Conservation (phyloP, 2,797 vertebrate genomes). For the Pelochelys cantorii region DNA sequence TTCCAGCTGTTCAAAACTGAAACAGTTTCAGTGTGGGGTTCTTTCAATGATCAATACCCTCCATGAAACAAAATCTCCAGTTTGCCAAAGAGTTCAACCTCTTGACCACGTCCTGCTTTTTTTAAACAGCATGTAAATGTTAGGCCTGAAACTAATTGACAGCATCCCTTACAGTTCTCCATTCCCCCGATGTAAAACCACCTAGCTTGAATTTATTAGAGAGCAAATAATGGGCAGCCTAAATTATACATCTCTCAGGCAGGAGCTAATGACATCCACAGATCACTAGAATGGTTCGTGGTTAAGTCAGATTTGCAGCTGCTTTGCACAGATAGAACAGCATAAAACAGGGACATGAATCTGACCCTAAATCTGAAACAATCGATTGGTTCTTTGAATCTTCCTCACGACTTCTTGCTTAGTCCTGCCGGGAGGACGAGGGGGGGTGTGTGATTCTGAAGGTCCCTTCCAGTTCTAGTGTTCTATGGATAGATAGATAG, state of each 20-base stretch:
- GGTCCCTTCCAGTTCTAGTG: no score
- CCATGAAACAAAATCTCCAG: neutral
- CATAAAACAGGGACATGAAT: conserved; percentile 1
- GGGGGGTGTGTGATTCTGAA: no score
- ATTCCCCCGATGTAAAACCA: neutral
- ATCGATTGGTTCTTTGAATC: conserved; percentile 24
- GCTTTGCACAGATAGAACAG: conserved; percentile 33
- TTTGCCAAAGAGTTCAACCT: neutral
- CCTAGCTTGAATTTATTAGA: neutral
- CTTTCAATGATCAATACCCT: neutral
- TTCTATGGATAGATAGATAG: no score
- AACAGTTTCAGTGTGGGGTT: neutral
- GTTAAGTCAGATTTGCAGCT: conserved; percentile 14
- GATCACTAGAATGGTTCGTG: neutral
- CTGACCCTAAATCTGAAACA: neutral
- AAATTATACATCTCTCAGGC: neutral
- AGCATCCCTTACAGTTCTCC: neutral
- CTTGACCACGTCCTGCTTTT: neutral
- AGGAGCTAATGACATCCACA: neutral
- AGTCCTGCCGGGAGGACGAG: no score
- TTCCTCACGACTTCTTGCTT: neutral
- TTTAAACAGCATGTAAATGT: neutral
- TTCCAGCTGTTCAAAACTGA: neutral
- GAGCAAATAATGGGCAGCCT: neutral
- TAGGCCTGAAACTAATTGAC: neutral